Evolutionary conservation across 2,113 vertebrate species (phyloP), one percentile per base, ranked within the genome.

Genomic region (Xiphorhynchus elegans): DNA sequence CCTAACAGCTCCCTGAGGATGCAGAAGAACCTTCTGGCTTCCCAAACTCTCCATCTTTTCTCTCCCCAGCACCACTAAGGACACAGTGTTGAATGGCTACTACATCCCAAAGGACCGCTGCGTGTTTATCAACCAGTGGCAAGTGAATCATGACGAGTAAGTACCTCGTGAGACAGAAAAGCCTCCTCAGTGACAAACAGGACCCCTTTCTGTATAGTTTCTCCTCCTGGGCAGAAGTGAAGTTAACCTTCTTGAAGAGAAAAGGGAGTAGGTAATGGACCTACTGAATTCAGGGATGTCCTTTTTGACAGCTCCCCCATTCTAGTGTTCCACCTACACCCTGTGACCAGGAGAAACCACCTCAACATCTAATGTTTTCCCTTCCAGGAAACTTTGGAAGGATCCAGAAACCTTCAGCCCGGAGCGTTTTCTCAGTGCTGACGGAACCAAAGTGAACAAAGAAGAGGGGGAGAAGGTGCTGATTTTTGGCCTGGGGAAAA

Each of bases 51-150:
- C 88, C 39, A 18, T 29, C 42, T 14, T 83, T 94, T 67, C 84
- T 37, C 66, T 89, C 97, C 98, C 56, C 95, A 99, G 99, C 96
- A 98, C 99, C 0, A 98, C 98, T 8, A 98, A 93, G 96, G 97
- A 99, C 96, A 99, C 98, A 0, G 95, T 96, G 8, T 92, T 99
- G 81, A 99, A 99, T 0, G 98, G 98, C 62, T 99, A 97, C 97
- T 98, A 98, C 93, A 98, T 99, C 86, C 99, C 99, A 10, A 99
- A 99, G 97, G 98, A 98, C 81, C 80, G 96, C 15, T 99, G 98
- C 6, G 96, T 99, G 87, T 99, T 99, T 80, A 55, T 99, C 92
- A 99, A 99, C 95, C 99, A 99, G 97, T 99, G 99, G 98, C 99
- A 99, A 67, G 97, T 98, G 91, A 99, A 99, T 95, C 99, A 98